Evolutionary conservation across 2,113 vertebrate species (phyloP).

Genomic region (Dendropsophus ebraccatus): DNA sequence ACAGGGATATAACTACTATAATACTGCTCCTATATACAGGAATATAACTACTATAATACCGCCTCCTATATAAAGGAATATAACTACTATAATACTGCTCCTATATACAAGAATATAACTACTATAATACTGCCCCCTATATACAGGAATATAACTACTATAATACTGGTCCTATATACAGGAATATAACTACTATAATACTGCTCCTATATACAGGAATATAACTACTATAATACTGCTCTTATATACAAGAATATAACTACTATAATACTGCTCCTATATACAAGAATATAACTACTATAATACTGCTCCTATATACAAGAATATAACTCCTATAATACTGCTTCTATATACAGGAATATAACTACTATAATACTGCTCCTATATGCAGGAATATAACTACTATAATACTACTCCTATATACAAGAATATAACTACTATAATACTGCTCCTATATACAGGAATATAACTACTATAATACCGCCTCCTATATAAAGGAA

Average conservation of each 20-base stretch:
- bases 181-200: neutral
- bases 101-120: neutral
- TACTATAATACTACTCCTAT: constrained; percentile 5
- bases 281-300: neutral
- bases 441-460: neutral
- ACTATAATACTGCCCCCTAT: too few relatives aligned
- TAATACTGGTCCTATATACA: too few relatives aligned
- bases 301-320: constrained; percentile 1
- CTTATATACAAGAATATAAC: constrained; percentile 2
- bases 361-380: too few relatives aligned
- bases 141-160: too few relatives aligned
- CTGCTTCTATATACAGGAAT: neutral
- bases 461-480: constrained; percentile 2
- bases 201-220: neutral
- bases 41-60: neutral
- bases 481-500: too few relatives aligned
- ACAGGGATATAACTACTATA: neutral
- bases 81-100: neutral
- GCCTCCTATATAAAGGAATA: neutral
- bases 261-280: constrained; percentile 5
- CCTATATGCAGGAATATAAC: constrained; percentile 5
- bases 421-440: constrained; percentile 13
- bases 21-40: neutral
- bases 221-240: constrained; percentile 3
- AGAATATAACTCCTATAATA: constrained; percentile 15